phyloP scores from a whole-genome alignment of 2,113 vertebrate species.

The Ginglymostoma cirratum region DNA sequence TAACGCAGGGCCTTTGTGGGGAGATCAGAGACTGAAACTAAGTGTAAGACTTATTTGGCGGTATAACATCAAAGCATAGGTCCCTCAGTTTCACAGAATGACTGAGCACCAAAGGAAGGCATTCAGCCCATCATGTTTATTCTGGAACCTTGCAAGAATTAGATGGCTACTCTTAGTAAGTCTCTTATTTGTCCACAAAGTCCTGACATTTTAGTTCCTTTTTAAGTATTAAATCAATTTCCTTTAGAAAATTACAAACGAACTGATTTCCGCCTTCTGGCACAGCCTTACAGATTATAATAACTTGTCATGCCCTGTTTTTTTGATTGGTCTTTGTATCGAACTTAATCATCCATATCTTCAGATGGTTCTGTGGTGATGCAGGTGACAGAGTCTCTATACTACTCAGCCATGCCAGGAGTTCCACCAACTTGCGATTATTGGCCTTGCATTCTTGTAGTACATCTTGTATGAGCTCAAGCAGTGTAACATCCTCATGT shows the following conservation, averaged over 20 bases:
- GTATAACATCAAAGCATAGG: background rate
- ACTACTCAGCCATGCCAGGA: conserved; percentile 52
- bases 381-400: conserved; percentile 57
- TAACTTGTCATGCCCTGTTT: background rate
- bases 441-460: conserved; percentile 59
- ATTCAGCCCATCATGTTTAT: background rate
- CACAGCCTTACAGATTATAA: background rate
- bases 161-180: background rate
- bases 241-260: background rate
- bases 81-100: background rate
- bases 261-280: background rate
- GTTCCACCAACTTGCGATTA: conserved; percentile 58
- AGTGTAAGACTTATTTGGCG: background rate
- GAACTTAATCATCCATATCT: conserved; percentile 54
- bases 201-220: background rate
- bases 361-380: conserved; percentile 56
- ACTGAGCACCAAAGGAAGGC: background rate
- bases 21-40: too few relatives aligned
- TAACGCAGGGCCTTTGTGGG: too few relatives aligned
- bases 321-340: conserved; percentile 47
- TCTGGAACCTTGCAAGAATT: background rate
- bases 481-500: conserved; percentile 55
- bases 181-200: background rate
- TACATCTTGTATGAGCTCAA: conserved; percentile 58
- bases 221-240: background rate